Evolutionary conservation across 1,140 invertebrate genomes (phyloP).

Genomic region (Arctopsyche grandis): DNA sequence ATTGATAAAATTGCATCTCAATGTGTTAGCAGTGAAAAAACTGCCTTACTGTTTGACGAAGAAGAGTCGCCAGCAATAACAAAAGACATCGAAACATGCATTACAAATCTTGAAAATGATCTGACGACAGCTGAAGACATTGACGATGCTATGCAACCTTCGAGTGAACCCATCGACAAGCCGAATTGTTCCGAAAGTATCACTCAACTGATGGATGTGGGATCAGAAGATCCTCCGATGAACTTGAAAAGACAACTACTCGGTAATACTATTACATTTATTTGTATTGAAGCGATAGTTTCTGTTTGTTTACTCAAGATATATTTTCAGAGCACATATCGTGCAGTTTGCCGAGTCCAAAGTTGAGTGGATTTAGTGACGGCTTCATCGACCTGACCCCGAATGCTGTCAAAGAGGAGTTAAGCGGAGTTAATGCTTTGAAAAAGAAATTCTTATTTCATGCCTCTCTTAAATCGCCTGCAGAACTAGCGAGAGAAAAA

Average conservation of each 20-base stretch:
- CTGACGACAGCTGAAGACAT: no score
- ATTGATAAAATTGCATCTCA: no score
- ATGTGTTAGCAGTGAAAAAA: no score
- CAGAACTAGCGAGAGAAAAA: slow-evolving; percentile 63
- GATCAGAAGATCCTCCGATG: not conserved
- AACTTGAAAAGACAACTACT: slow-evolving; percentile 1
- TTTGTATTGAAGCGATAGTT: not conserved
- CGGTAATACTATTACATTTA: not conserved
- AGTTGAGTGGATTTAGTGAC: slow-evolving; percentile 68
- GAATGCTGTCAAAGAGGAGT: slow-evolving; percentile 55
- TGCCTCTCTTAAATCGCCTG: slow-evolving; percentile 63
- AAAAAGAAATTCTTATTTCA: slow-evolving; percentile 73
- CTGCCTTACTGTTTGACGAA: no score
- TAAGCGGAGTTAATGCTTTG: slow-evolving; percentile 68
- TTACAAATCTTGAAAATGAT: no score
- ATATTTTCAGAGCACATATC: slow-evolving; percentile 13
- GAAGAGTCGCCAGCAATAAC: no score
- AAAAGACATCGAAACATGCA: no score
- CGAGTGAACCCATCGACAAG: no score
- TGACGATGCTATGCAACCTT: no score
- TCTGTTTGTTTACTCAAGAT: not conserved
- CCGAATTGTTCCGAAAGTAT: no score
- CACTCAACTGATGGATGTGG: no score
- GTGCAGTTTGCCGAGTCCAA: slow-evolving; percentile 59
- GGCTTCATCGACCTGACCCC: slow-evolving; percentile 70